Evolutionary conservation across 2,888 invertebrate species (phyloP).

Genomic region (Barypeithes pellucidus): DNA sequence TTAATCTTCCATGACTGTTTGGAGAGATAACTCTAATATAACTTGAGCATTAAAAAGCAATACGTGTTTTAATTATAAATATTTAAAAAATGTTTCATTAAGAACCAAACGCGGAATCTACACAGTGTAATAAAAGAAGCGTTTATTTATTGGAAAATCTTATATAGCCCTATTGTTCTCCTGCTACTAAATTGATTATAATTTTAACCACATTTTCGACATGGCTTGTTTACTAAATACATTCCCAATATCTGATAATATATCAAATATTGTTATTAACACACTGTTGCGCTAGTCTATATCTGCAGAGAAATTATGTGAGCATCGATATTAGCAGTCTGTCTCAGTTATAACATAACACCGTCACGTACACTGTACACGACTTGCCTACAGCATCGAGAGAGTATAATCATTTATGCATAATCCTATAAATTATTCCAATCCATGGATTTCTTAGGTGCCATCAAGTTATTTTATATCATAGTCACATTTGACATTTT

Average conservation of each 20-base stretch:
- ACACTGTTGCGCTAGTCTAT: conserved; percentile 19
- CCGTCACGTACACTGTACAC: conserved; percentile 40
- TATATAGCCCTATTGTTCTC: no score
- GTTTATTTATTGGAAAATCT: no score
- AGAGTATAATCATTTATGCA: conserved; percentile 39
- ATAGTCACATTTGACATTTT: not conserved
- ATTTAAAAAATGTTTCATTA: no score
- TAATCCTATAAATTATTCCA: conserved; percentile 45
- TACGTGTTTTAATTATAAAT: no score
- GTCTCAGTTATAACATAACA: conserved; percentile 10
- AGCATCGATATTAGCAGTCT: conserved; percentile 18
- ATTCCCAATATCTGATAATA: conserved; percentile 15
- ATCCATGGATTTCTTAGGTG: not conserved
- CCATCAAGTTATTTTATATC: conserved; percentile 1
- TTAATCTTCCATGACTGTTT: no score
- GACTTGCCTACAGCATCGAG: conserved; percentile 34
- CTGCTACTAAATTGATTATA: no score
- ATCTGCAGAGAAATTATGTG: conserved; percentile 20
- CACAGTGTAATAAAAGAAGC: no score
- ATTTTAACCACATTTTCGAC: not conserved
- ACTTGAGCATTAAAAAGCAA: no score
- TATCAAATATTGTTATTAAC: conserved; percentile 21
- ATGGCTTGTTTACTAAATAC: not conserved
- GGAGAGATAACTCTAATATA: no score
- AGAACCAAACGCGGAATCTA: no score